Evolutionary conservation across 2,797 vertebrate genomes (phyloP), one percentile per base, ranked within the genome.

Genomic region (Perodicticus potto): DNA sequence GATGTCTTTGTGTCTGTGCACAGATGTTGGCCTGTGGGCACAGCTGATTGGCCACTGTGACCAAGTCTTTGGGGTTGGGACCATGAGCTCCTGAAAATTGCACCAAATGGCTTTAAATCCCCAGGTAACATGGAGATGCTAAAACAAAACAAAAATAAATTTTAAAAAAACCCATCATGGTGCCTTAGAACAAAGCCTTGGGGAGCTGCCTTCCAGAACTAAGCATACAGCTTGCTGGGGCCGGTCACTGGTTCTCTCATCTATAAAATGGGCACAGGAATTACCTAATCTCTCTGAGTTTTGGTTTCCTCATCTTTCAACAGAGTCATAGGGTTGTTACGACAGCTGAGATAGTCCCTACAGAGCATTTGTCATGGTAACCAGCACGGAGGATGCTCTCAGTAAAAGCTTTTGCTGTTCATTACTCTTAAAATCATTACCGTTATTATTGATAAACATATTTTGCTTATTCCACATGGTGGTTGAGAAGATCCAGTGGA

Each of bases 1-100:
- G 91, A 77, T 72, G 63, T 27, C 94, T 91, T 83, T 92, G 90
- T 81, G 73, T 89, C 78, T 86, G 78, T 29, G 93, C 19, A n/a
- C 59, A 89, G 63, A 94, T 25, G 10, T n/a, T 53, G 73, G 72
- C 53, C 40, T 55, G 1, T 23, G 29, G 55, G 77, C 67, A 72
- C 27, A 86, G 59, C 34, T 34, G 40, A 89, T 5, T 25, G 70
- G 69, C 77, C 43, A 22, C 63, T 53, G 9, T 23, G 7, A 69
- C 57, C 72, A 82, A 77, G 57, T 90, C 43, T 91, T 76, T 34
- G 2, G 2, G 34, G 59, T 53, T 82, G 69, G n/a, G 81, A 82
- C 43, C 53, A 49, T 27, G 69, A 93, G 32, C 73, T 49, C 89
- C 78, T 53, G 61, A 67, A 49, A 37, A 32, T 4, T 22, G 12